A percentile compares a stretch with the other conserved stretches of the same genome.
Conservation (phyloP, 2,888 invertebrate genomes). For the Trichogramma dendrolimi region DNA sequence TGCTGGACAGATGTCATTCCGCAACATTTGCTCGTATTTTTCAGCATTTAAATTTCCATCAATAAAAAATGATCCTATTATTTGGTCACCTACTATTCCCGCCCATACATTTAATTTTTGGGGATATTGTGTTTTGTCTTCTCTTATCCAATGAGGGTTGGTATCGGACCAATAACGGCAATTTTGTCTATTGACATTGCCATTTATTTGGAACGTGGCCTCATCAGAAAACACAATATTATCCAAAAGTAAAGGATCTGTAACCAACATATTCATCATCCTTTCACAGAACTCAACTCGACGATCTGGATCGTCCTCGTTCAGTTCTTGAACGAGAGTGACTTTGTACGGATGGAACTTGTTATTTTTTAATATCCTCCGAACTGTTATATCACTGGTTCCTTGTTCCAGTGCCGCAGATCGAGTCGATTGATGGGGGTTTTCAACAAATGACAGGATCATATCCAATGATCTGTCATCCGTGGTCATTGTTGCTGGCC, state of each 20-base stretch:
- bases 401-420: conserved; percentile 17
- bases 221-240: conserved; percentile 7
- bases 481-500: conserved; percentile 16
- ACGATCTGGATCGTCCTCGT: conserved; percentile 33
- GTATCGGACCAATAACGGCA: conserved; percentile 18
- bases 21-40: background rate
- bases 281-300: conserved; percentile 32
- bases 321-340: conserved; percentile 33
- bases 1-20: background rate
- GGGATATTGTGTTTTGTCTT: conserved; percentile 16
- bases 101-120: conserved; percentile 16
- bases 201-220: conserved; percentile 19
- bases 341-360: conserved; percentile 34
- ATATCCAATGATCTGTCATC: conserved; percentile 21
- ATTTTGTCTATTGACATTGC: conserved; percentile 18
- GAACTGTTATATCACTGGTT: conserved; percentile 14
- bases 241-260: conserved; percentile 11
- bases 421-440: conserved; percentile 17
- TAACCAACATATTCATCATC: conserved; percentile 22
- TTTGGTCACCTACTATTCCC: background rate
- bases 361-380: conserved; percentile 21
- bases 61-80: conserved; percentile 5
- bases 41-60: background rate
- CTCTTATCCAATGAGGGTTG: conserved; percentile 19
- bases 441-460: conserved; percentile 24